Evolutionary conservation across 2,113 vertebrate species (phyloP).

Genomic region (Gnathonemus echidnorhynchus): DNA sequence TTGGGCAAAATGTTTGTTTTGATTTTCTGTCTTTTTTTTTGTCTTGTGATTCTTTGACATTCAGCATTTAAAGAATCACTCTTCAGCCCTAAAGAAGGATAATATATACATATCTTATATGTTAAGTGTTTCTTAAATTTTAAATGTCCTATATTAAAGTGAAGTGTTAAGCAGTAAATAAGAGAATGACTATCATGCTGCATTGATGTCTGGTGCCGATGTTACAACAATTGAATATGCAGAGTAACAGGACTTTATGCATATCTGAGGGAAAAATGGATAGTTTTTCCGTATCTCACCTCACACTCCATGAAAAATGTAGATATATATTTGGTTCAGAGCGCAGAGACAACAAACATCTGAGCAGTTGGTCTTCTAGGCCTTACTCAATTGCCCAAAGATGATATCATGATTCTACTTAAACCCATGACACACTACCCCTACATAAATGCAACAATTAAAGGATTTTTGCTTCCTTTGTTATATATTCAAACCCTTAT

Average conservation of each 20-base stretch:
- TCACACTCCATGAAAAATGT: not conserved
- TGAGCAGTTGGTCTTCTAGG: not conserved
- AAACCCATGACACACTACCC: not conserved
- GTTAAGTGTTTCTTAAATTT: not conserved
- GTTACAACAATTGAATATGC: not conserved
- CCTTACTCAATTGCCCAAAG: not conserved
- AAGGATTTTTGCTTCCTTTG: not conserved
- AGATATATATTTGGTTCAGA: not conserved
- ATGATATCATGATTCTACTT: not conserved
- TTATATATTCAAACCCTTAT: not conserved
- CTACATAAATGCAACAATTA: not conserved
- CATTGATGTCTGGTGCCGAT: not conserved
- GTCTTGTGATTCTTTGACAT: not conserved
- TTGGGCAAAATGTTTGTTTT: not conserved
- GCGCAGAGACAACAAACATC: not conserved
- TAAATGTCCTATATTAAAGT: not conserved
- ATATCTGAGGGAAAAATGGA: not conserved
- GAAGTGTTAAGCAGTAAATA: not conserved
- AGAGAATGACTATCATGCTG: not conserved
- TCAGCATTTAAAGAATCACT: not conserved
- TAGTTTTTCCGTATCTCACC: not conserved
- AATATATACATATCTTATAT: not conserved
- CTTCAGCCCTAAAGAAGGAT: not conserved
- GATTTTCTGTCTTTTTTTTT: not conserved
- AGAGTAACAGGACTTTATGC: not conserved